A percentile compares a stretch with the other conserved stretches of the same genome.
Conservation (phyloP, 2,113 vertebrate species). For the Osmerus eperlanus region DNA sequence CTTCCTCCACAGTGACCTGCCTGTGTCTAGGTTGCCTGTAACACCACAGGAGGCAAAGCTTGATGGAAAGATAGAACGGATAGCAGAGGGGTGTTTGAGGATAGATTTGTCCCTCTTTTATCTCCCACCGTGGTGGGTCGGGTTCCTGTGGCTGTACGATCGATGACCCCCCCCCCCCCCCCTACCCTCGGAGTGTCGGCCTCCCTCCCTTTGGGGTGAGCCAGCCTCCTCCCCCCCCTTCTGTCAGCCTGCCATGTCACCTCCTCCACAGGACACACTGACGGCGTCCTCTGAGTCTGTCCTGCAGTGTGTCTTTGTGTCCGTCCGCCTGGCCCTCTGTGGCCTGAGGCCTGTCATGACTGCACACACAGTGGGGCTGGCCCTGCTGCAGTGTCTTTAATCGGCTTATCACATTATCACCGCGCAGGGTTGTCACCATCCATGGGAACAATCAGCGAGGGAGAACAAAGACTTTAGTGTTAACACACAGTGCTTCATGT, state of each 20-base stretch:
- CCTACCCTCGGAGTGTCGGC: slow-evolving; percentile 30
- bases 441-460: too few species aligned
- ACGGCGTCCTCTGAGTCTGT: slow-evolving; percentile 1
- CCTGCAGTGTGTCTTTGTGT: slow-evolving; percentile 2
- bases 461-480: too few species aligned
- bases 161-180: slow-evolving; percentile 21
- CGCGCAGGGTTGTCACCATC: too few species aligned
- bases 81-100: slow-evolving; percentile 11
- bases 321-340: background rate
- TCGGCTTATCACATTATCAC: too few species aligned
- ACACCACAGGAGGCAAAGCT: slow-evolving; percentile 25
- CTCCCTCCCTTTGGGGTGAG: background rate
- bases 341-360: too few species aligned
- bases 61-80: slow-evolving; percentile 13
- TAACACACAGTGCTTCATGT: too few species aligned
- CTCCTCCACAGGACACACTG: slow-evolving; percentile 25
- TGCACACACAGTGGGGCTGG: too few species aligned
- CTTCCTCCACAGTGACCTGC: slow-evolving; percentile 41
- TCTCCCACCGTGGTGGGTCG: slow-evolving; percentile 14
- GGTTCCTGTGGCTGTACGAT: slow-evolving; percentile 23
- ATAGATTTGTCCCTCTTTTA: slow-evolving; percentile 31
- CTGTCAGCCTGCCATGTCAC: slow-evolving; percentile 38
- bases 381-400: too few species aligned
- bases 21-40: slow-evolving; percentile 33
- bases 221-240: slow-evolving; percentile 13